Percentiles rank a stretch among this genome's conserved stretches.
phyloP scores from a whole-genome alignment of 2,797 vertebrate species.

The Coregonus sp. region DNA sequence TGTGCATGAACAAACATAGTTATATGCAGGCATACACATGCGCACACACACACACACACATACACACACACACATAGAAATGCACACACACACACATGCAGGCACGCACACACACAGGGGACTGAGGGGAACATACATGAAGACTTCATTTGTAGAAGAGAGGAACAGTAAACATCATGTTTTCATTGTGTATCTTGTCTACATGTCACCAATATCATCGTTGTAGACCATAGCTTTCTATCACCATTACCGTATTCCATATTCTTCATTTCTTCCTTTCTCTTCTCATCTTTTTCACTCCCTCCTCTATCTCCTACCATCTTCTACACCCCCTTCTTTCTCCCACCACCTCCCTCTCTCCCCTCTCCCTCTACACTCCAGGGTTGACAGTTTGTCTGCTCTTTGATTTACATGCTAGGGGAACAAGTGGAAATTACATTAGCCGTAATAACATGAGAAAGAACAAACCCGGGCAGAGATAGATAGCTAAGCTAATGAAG shows the following conservation, averaged over 20 bases:
- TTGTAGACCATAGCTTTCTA: background rate
- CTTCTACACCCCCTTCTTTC: too few species aligned
- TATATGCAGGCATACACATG: conserved; percentile 3
- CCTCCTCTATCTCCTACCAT: background rate
- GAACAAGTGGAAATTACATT: conserved; percentile 42
- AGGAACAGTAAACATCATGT: background rate
- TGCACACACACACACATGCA: conserved; percentile 7
- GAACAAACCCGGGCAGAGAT: conserved; percentile 29
- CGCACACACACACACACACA: conserved; percentile 7
- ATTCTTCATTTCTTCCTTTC: background rate
- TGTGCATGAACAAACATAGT: background rate
- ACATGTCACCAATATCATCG: background rate
- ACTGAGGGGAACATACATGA: background rate
- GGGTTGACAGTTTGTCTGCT: conserved; percentile 36
- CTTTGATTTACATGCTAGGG: conserved; percentile 41
- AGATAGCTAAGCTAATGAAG: conserved; percentile 28
- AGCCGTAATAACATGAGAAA: conserved; percentile 28
- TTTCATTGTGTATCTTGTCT: background rate
- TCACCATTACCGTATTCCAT: conserved; percentile 9
- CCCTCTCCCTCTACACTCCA: background rate
- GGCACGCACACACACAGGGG: background rate
- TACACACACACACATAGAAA: background rate
- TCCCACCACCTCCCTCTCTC: background rate
- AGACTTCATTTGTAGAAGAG: background rate
- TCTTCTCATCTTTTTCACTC: background rate